Evolutionary conservation across 2,797 vertebrate species (phyloP), one percentile per base, ranked within the genome.

Genomic region (Hipposideros larvatus): DNA sequence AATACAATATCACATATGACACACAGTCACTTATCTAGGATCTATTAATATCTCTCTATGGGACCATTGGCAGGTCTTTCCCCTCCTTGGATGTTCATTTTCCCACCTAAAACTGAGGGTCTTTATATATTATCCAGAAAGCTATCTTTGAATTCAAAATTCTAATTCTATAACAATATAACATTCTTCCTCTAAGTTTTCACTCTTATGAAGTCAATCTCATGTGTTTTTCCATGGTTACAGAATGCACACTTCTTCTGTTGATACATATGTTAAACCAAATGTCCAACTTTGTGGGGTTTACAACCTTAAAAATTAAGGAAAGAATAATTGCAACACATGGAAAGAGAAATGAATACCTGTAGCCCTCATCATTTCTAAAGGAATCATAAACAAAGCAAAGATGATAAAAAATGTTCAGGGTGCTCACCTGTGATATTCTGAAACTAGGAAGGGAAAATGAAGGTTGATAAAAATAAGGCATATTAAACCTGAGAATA

Each of bases 371-470:
- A 91, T 6, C 93, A 96, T 84, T 97, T 96, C 83, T 90, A 93
- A 75, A n/a, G 28, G 97, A 94, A 96, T 90, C 46, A 74, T 92
- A 79, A 95, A 75, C 66, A 73, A 94, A 89, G 63, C 93, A 94
- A 87, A 98, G 55, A 97, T 94, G 65, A 98, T 87, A 61, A 57
- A 24, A 61, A 4, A 19, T 87, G 97, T 97, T 95, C 88, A 94
- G 92, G 66, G 51, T 70, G 28, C 95, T 96, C 61, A 78, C 18
- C 22, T 65, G 59, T 80, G 31, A 55, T 94, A 71, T 91, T 96
- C 71, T 95, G 66, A 82, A 91, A 86, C 79, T 89, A 51, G 85
- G 95, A 97, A 73, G 87, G 92, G 53, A 88, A 95, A 90, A 95
- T 83, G 14, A 94, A 97, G 22, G 59, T 41, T 75, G 78, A 93